Conservation (phyloP, 2,113 vertebrate species). For the Aphyosemion australe region DNA sequence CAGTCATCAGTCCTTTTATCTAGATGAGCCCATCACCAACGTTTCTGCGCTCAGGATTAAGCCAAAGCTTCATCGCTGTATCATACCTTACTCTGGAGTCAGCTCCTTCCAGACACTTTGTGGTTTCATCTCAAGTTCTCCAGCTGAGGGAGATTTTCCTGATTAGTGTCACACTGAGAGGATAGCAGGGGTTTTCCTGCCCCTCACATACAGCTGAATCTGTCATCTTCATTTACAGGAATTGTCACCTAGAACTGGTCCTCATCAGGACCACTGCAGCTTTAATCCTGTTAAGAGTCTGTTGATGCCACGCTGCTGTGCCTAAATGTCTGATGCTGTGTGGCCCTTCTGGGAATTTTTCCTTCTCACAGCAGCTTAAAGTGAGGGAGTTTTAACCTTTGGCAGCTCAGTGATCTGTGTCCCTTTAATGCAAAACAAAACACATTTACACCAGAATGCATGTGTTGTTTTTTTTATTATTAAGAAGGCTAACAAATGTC, state of each 20-base stretch:
- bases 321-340: conserved; percentile 47
- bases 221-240: conserved; percentile 8
- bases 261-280: conserved; percentile 57
- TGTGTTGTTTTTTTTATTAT: conserved; percentile 24
- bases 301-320: conserved; percentile 54
- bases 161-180: conserved; percentile 62
- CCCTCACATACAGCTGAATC: conserved; percentile 20
- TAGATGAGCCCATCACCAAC: conserved; percentile 37
- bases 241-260: conserved; percentile 51
- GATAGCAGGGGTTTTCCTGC: conserved; percentile 5
- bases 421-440: conserved; percentile 36
- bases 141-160: conserved; percentile 66
- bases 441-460: conserved; percentile 35
- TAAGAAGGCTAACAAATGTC: conserved; percentile 47
- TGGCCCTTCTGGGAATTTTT: not conserved
- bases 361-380: conserved; percentile 16
- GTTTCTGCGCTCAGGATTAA: conserved; percentile 13
- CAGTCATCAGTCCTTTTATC: conserved; percentile 58
- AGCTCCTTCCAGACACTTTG: conserved; percentile 3
- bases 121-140: conserved; percentile 64
- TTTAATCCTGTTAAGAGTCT: conserved; percentile 69
- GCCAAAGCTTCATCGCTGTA: no score
- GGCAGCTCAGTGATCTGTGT: conserved; percentile 42
- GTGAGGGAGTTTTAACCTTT: conserved; percentile 21
- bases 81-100: no score